These are phyloP conservation scores for Volucella zonaria DNA, from an alignment of 2,888 invertebrate genomes.

Conservation along the genomic window DNA sequence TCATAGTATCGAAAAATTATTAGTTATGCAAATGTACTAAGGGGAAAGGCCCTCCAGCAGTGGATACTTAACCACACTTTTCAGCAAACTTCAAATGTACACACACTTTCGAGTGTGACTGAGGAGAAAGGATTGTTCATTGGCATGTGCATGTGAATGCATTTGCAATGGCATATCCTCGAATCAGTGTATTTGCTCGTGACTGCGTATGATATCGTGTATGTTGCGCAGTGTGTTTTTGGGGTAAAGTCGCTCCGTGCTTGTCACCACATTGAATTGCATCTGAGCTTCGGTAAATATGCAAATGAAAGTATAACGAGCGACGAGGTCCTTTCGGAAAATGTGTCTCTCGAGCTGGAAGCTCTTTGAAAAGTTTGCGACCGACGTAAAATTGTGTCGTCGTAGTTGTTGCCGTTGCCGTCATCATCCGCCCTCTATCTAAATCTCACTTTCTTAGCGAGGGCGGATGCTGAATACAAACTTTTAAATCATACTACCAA, in stretches of 20 bases:
- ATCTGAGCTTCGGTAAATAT: constrained; percentile 69
- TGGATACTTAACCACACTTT: constrained; percentile 74
- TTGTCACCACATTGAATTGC: constrained; percentile 51
- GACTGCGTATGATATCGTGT: constrained; percentile 58
- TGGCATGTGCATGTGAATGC: neutral
- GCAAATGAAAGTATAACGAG: constrained; percentile 73
- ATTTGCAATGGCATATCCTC: constrained; percentile 36
- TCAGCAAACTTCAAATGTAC: constrained; percentile 72
- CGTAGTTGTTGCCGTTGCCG: too few relatives aligned
- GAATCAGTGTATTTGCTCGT: constrained; percentile 51
- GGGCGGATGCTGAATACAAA: constrained; percentile 44
- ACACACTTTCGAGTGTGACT: constrained; percentile 52
- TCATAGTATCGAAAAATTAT: constrained; percentile 68
- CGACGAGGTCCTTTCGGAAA: constrained; percentile 42
- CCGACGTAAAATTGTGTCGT: constrained; percentile 44
- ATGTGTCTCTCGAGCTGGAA: constrained; percentile 27
- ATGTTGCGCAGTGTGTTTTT: constrained; percentile 5
- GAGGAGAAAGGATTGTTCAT: neutral
- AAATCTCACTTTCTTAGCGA: constrained; percentile 64
- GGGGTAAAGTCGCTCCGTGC: constrained; percentile 26
- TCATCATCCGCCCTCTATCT: neutral
- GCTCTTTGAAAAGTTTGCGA: constrained; percentile 63
- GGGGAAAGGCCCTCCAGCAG: constrained; percentile 69
- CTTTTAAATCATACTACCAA: constrained; percentile 37
- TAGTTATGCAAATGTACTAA: constrained; percentile 73